These are phyloP conservation scores for Oryzias melastigma DNA, from an alignment of 2,113 vertebrate species.

Conservation along the genomic window DNA sequence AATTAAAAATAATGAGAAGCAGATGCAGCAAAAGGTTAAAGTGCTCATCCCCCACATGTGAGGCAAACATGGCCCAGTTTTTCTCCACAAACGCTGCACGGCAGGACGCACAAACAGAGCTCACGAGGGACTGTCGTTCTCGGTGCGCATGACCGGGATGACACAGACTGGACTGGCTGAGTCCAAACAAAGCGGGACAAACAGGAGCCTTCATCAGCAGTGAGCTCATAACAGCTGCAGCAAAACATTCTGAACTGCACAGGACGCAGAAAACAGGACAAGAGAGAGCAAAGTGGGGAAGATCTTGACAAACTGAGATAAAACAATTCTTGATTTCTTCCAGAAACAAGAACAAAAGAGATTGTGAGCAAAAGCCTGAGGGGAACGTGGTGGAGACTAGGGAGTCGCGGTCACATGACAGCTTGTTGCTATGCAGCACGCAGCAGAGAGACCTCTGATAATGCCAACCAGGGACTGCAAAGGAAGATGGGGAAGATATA, in stretches of 20 bases:
- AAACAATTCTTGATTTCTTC: background rate
- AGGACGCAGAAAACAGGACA: too few species aligned
- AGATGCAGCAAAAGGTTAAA: constrained; percentile 17
- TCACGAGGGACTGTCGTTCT: background rate
- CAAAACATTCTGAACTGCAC: too few species aligned
- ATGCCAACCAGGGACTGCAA: constrained; percentile 17
- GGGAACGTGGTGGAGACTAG: constrained; percentile 15
- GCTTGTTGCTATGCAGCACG: constrained; percentile 58
- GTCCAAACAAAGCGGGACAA: constrained; percentile 33
- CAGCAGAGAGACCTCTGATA: constrained; percentile 27
- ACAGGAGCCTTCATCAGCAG: constrained; percentile 31
- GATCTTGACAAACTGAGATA: background rate
- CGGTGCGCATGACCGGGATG: constrained; percentile 25
- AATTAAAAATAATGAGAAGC: constrained; percentile 16
- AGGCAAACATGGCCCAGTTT: constrained; percentile 59
- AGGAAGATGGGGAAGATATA: background rate
- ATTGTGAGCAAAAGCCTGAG: constrained; percentile 9
- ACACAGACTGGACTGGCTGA: background rate
- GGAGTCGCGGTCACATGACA: constrained; percentile 38
- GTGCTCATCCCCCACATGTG: constrained; percentile 18
- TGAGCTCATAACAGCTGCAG: too few species aligned
- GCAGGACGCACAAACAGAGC: constrained; percentile 9
- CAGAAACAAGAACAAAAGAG: background rate
- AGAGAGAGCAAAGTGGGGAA: too few species aligned
- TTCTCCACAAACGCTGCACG: constrained; percentile 1